Evolutionary conservation across 1,140 invertebrate species (phyloP).

Genomic region (Aradophagus sp.): DNA sequence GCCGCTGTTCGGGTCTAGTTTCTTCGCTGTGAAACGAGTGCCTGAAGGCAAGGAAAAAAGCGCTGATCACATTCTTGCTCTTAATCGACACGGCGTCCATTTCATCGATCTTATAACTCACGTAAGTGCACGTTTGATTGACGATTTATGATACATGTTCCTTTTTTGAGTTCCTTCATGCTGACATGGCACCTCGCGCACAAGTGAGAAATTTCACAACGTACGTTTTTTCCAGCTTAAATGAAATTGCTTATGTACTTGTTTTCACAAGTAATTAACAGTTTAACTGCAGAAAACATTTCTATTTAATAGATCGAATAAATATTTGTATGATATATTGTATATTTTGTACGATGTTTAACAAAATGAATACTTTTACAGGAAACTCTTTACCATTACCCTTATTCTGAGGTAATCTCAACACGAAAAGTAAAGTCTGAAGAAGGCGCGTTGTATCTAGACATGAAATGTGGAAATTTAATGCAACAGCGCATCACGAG

Average conservation of each 20-base stretch:
- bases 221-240: too few relatives aligned
- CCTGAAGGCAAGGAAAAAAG: slow-evolving; percentile 84
- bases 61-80: slow-evolving; percentile 88
- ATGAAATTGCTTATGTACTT: too few relatives aligned
- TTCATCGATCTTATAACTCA: slow-evolving; percentile 95
- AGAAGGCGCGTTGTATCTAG: slow-evolving; percentile 93
- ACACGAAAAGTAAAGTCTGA: slow-evolving; percentile 94
- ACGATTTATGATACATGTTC: slow-evolving; percentile 48
- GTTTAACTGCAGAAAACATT: too few relatives aligned
- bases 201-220: too few relatives aligned
- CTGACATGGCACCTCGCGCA: too few relatives aligned
- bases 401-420: slow-evolving; percentile 95
- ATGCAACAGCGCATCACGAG: slow-evolving; percentile 96
- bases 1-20: slow-evolving; percentile 97
- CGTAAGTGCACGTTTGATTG: slow-evolving; percentile 75
- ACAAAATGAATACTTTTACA: too few relatives aligned
- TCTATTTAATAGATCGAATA: too few relatives aligned
- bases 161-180: slow-evolving; percentile 16
- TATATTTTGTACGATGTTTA: too few relatives aligned
- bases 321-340: too few relatives aligned
- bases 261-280: too few relatives aligned
- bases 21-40: slow-evolving; percentile 95
- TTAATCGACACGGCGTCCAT: slow-evolving; percentile 94
- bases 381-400: slow-evolving; percentile 93
- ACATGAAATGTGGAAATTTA: slow-evolving; percentile 97